Evolutionary conservation across 2,113 vertebrate genomes (phyloP), one percentile per base, ranked within the genome.

Genomic region (Ochotona curzoniae): DNA sequence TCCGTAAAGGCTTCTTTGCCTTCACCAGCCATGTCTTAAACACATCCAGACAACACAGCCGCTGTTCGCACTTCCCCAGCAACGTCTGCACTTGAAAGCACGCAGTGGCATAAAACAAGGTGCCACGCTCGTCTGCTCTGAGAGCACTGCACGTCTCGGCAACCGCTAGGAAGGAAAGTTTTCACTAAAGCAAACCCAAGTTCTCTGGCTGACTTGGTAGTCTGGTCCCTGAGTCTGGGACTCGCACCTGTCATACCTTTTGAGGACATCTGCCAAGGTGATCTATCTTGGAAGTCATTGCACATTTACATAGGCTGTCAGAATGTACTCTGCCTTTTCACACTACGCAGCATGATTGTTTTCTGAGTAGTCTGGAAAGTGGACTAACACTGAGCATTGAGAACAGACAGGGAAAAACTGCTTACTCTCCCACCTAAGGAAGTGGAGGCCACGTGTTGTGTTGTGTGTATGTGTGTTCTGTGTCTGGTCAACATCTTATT

Each of bases 11-110:
- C 96, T 97, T 98, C 98, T 96, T 96, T 97, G 98, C 97, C 98
- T 98, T 98, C 97, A 98, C 98, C 97, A 98, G 97, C 97, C 97
- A 95, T 89, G 97, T 98, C 97, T 98, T 98, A 98, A 98, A 97
- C 95, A 96, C 95, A 91, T 98, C 97, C 97, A 98, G 97, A 98
- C 97, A 98, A 98, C 97, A 97, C 95, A 96, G 97, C 97, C 93
- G 97, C 95, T 97, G 96, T 98, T 97, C 97, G 96, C 96, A 97
- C 94, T 97, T 97, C 87, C 93, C 95, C 96, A 94, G 96, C 96
- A 97, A 96, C 57, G 67, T 96, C 97, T 98, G 84, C 96, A 97
- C 90, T 96, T 96, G 97, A 97, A 97, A 97, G 97, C 95, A 97
- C 97, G 90, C 0, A 30, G 96, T 96, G 97, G 96, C 97, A 95